Base-by-base conservation (phyloP, 2,797 vertebrate genomes). In the Sternarchorhynchus goeldii region DNA sequence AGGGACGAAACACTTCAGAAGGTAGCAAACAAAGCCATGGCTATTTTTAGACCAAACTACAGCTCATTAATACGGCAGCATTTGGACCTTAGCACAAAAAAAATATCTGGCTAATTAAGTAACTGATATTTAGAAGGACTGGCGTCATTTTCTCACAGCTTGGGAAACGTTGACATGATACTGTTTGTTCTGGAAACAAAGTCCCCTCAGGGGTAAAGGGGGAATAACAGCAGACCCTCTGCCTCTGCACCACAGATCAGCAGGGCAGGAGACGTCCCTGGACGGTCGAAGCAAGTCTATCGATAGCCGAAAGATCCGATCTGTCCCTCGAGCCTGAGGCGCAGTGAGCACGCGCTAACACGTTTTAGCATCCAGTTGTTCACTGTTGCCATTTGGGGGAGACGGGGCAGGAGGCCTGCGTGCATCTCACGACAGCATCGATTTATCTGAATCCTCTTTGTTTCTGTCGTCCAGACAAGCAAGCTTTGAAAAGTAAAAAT, bases 391-490 rank as follows among this genome's bases (percentile, higher is more conserved):
- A 66, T 62, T 12, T 34, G 21, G 72, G 59, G n/a, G 69, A 64
- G 70, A 76, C 10, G 68, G 73, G 74, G 59, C 41, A 10, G 75
- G 65, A 60, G 34, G 58, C 67, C 53, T 45, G 12, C 58, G 60
- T 57, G 74, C 64, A 77, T 70, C 80, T 80, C 77, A 63, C 68
- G 76, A 66, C 53, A 39, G 10, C 78, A 86, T 85, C 75, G 79
- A 87, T 87, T 84, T 81, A 85, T 87, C 64, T 63, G 81, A 85
- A 83, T 82, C 80, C 81, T 75, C 76, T 85, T 80, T 79, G 83
- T 86, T 84, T 83, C 73, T 83, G 82, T 85, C 82, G 55, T 32
- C 76, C 69, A 82, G 81, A 82, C 56, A 58, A 84, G 80, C 71
- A 75, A 82, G 50, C 72, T 66, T 78, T 59, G 75, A 74, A 72